Evolutionary conservation across 92 coral and sea anemone species (phyloP).

Genomic region (Epizoanthus ramosus): DNA sequence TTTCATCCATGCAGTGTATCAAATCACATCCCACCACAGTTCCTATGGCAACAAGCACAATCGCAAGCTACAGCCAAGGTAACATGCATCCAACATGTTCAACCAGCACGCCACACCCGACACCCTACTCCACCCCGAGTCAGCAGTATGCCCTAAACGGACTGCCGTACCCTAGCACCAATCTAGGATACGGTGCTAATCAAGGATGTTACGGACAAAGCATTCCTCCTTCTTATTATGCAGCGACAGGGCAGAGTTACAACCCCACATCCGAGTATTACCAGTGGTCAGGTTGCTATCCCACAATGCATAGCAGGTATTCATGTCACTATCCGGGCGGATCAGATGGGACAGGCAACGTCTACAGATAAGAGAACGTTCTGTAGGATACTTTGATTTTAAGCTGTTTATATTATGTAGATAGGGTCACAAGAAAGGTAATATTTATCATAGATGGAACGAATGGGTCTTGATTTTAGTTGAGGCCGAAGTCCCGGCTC

Average conservation of each 20-base stretch:
- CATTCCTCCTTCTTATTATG: constrained; percentile 62
- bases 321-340: constrained; percentile 23
- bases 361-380: constrained; percentile 10
- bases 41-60: constrained; percentile 21
- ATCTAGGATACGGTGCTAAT: constrained; percentile 35
- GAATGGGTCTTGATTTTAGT: background rate
- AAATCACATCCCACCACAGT: constrained; percentile 44
- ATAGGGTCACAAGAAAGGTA: constrained; percentile 4
- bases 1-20: constrained; percentile 58
- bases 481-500: background rate
- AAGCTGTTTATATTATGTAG: background rate
- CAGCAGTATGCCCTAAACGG: constrained; percentile 14
- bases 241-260: constrained; percentile 50
- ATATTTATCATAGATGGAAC: background rate
- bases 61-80: constrained; percentile 15
- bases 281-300: constrained; percentile 81
- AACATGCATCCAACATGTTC: constrained; percentile 15
- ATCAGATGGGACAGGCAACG: constrained; percentile 29
- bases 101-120: constrained; percentile 3
- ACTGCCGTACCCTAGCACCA: constrained; percentile 34
- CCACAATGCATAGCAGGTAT: constrained; percentile 61
- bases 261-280: constrained; percentile 55
- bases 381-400: background rate
- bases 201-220: constrained; percentile 17
- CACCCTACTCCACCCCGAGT: background rate